Conservation (phyloP, 2,113 vertebrate genomes). For the Trematocara variabile region DNA sequence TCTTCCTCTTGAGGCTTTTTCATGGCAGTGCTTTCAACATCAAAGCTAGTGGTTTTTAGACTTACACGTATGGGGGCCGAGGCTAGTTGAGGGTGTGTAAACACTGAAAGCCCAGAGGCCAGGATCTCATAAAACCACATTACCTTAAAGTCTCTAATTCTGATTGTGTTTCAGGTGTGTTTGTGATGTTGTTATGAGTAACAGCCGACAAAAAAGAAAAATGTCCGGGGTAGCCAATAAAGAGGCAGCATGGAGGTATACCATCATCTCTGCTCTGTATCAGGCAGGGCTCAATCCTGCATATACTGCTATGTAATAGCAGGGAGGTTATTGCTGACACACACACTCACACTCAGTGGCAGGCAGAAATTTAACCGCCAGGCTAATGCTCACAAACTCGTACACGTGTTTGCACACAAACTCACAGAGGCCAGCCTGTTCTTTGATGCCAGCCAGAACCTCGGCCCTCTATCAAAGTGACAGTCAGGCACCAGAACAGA, state of each 20-base stretch:
- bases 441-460: not conserved
- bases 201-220: conserved; percentile 22
- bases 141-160: conserved; percentile 27
- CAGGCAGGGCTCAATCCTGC: conserved; percentile 22
- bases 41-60: conserved; percentile 45
- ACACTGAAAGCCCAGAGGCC: conserved; percentile 37
- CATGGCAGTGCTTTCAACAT: conserved; percentile 41
- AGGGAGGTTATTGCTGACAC: not conserved
- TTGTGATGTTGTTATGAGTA: conserved; percentile 33
- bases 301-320: not conserved
- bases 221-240: conserved; percentile 11
- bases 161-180: conserved; percentile 48
- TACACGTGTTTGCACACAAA: conserved; percentile 8
- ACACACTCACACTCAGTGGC: not conserved
- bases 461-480: conserved; percentile 38
- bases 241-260: conserved; percentile 8
- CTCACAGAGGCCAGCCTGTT: conserved; percentile 48
- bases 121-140: conserved; percentile 36
- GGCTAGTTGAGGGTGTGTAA: conserved; percentile 14
- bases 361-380: not conserved
- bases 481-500: conserved; percentile 35
- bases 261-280: conserved; percentile 32
- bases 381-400: not conserved
- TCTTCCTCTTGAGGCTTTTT: conserved; percentile 24
- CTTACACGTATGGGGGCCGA: not conserved